Conservation (phyloP, 2,113 vertebrate species). For the Sylvilagus bachmani region DNA sequence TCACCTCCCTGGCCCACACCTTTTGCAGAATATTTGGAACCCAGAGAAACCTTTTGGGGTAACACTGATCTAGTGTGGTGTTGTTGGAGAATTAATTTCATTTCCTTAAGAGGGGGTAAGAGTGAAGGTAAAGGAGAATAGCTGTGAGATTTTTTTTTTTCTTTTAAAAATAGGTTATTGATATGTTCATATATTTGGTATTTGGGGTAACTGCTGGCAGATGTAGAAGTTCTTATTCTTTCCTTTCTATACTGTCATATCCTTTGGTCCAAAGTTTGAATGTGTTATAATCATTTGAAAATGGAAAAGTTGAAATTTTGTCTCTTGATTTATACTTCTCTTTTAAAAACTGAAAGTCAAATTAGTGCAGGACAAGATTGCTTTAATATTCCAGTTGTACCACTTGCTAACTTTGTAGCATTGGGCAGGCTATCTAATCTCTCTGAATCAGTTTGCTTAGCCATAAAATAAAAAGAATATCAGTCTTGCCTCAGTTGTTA, state of each 20-base stretch:
- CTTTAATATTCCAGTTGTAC: not conserved
- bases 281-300: conserved; percentile 15
- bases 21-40: not conserved
- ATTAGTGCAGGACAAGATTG: not conserved
- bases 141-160: not conserved
- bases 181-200: not conserved
- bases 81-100: not conserved
- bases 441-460: not conserved
- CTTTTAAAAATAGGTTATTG: not conserved
- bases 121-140: not conserved
- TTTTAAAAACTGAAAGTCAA: conserved; percentile 16
- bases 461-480: not conserved
- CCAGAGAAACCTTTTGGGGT: not conserved
- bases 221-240: not conserved
- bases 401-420: not conserved
- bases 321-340: conserved; percentile 30
- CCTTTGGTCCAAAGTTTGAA: conserved; percentile 20
- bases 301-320: conserved; percentile 10
- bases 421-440: not conserved
- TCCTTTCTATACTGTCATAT: not conserved
- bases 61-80: not conserved
- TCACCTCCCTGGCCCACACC: too few species aligned
- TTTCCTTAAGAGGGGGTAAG: not conserved
- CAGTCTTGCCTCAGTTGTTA: not conserved
- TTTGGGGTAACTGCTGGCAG: not conserved